Conservation (phyloP, 35 echinoderm and acorn worm genomes). For the Ptychodera flava region DNA sequence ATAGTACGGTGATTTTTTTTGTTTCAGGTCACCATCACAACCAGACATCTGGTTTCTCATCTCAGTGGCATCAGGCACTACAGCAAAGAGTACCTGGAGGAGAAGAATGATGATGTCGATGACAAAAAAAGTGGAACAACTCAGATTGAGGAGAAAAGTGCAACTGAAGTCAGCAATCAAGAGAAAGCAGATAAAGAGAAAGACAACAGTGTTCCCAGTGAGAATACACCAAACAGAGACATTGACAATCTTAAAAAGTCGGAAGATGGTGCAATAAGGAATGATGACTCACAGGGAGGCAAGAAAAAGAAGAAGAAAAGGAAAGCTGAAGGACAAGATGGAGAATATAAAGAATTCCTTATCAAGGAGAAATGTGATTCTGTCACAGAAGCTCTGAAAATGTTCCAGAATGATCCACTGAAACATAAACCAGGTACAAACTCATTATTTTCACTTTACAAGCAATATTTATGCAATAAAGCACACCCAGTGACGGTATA, state of each 20-base stretch:
- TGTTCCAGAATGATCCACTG: conserved; percentile 90
- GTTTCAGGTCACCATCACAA: conserved; percentile 78
- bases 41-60: conserved; percentile 82
- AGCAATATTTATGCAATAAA: too few relatives aligned
- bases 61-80: conserved; percentile 89
- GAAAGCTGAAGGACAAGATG: conserved; percentile 10
- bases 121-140: neutral
- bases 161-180: too few relatives aligned
- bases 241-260: too few relatives aligned
- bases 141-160: neutral
- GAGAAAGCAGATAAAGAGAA: too few relatives aligned
- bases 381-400: conserved; percentile 42
- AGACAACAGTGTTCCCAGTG: too few relatives aligned
- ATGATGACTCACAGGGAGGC: neutral
- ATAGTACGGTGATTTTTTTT: too few relatives aligned
- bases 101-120: conserved; percentile 14
- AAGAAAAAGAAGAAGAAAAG: neutral
- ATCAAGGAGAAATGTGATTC: conserved; percentile 39
- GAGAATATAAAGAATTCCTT: conserved; percentile 49
- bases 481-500: too few relatives aligned
- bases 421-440: conserved; percentile 73
- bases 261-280: neutral
- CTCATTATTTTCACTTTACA: too few relatives aligned
- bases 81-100: conserved; percentile 53
- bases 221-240: too few relatives aligned